Conservation (phyloP, 2,888 invertebrate species). For the Cenopis cana region DNA sequence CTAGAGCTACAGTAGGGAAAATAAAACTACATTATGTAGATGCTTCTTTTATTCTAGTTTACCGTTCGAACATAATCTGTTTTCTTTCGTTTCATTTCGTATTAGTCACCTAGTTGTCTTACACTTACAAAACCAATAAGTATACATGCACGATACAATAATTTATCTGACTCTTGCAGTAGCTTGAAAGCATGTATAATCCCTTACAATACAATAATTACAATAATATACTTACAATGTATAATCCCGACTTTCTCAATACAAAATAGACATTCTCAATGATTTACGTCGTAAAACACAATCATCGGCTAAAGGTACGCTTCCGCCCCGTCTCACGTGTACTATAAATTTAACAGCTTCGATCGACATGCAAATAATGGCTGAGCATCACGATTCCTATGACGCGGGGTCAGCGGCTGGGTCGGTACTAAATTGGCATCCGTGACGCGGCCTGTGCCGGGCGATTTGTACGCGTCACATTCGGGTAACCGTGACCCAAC, state of each 20-base stretch:
- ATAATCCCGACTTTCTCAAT: constrained; percentile 30
- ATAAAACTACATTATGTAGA: not conserved
- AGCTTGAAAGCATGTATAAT: constrained; percentile 13
- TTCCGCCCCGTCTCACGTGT: constrained; percentile 38
- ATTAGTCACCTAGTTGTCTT: no score
- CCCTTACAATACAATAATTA: no score
- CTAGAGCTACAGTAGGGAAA: not conserved
- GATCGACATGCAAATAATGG: constrained; percentile 45
- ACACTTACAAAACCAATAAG: no score
- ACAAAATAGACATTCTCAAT: constrained; percentile 22
- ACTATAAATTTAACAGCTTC: constrained; percentile 40
- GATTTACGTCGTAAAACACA: constrained; percentile 33
- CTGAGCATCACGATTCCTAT: constrained; percentile 40
- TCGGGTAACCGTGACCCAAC: constrained; percentile 29
- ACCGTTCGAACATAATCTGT: no score
- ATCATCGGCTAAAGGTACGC: constrained; percentile 30
- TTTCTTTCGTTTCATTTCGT: no score
- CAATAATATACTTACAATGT: constrained; percentile 23
- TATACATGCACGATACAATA: not conserved
- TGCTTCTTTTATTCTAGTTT: no score
- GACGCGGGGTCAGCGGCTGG: constrained; percentile 34
- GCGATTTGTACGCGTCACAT: constrained; percentile 44
- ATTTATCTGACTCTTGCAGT: not conserved
- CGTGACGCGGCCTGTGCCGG: constrained; percentile 32
- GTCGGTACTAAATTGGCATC: constrained; percentile 36